Evolutionary conservation across 2,888 invertebrate species (phyloP).

Genomic region (Alitta virens): DNA sequence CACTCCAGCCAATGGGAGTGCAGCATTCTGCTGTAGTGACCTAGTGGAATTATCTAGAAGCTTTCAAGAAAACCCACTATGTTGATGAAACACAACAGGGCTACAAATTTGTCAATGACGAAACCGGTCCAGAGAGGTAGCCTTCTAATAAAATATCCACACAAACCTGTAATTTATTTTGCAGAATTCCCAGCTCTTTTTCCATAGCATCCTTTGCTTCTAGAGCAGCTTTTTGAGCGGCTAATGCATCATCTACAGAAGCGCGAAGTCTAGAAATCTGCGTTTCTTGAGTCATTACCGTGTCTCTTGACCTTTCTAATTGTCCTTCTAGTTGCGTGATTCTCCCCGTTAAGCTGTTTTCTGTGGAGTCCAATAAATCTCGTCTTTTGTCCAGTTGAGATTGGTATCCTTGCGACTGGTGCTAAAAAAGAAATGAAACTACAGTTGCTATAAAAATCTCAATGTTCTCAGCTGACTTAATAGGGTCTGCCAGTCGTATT

Average conservation of each 20-base stretch:
- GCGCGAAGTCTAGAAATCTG: conserved; percentile 43
- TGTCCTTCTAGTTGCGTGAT: conserved; percentile 44
- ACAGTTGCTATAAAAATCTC: no score
- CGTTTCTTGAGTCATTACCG: conserved; percentile 38
- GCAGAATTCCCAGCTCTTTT: conserved; percentile 38
- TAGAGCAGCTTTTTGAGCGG: conserved; percentile 42
- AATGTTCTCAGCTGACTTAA: no score
- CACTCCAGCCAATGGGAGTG: no score
- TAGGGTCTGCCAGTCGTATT: no score
- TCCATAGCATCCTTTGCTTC: conserved; percentile 44
- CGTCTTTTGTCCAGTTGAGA: conserved; percentile 40
- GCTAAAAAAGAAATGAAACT: conserved; percentile 8
- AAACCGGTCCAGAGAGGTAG: no score
- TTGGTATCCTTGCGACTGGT: conserved; percentile 17
- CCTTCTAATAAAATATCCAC: no score
- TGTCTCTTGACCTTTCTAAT: conserved; percentile 36
- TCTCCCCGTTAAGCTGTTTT: conserved; percentile 40
- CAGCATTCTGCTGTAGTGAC: no score
- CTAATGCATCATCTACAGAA: conserved; percentile 40
- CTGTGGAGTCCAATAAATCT: conserved; percentile 43
- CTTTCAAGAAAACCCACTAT: no score
- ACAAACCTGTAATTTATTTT: conserved; percentile 27
- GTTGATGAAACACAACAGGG: no score
- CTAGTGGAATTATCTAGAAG: no score
- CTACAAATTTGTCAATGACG: no score